These are phyloP conservation scores for Peromyscus polionotus DNA, from an alignment of 2,113 vertebrate species.

Conservation along the genomic window DNA sequence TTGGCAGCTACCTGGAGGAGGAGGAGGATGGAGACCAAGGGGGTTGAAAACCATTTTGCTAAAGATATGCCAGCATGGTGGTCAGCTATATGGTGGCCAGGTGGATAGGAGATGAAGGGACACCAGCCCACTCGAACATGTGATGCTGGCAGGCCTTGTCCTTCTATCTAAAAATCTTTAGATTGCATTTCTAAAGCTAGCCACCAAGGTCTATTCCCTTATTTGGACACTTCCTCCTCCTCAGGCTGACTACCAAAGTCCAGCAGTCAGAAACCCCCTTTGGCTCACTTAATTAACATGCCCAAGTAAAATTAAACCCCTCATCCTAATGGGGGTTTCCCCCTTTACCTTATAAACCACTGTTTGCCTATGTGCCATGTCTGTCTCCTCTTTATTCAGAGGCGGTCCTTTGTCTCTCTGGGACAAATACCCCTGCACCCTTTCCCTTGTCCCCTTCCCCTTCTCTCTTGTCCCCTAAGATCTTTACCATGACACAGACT, in stretches of 20 bases:
- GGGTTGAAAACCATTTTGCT: background rate
- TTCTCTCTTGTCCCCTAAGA: background rate
- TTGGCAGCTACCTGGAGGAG: background rate
- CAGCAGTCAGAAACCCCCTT: background rate
- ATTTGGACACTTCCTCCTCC: background rate
- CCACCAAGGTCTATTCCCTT: background rate
- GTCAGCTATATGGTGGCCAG: background rate
- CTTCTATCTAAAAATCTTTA: background rate
- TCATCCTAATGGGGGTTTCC: background rate
- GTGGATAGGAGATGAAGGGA: background rate
- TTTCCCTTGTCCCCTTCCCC: background rate
- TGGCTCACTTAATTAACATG: background rate
- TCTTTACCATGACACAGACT: background rate
- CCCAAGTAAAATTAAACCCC: background rate
- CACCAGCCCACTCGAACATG: background rate
- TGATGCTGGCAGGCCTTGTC: background rate
- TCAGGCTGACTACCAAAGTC: background rate
- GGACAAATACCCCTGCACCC: background rate
- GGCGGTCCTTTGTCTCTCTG: background rate
- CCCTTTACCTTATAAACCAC: background rate
- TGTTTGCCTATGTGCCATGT: background rate
- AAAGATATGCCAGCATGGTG: no score
- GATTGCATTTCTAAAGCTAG: background rate
- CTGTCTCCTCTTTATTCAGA: background rate
- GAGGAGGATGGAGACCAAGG: background rate